Percentiles rank a stretch among this genome's conserved stretches.
Evolutionary conservation across 2,888 invertebrate genomes (phyloP).

Genomic region (Tetheella fluctuosa): DNA sequence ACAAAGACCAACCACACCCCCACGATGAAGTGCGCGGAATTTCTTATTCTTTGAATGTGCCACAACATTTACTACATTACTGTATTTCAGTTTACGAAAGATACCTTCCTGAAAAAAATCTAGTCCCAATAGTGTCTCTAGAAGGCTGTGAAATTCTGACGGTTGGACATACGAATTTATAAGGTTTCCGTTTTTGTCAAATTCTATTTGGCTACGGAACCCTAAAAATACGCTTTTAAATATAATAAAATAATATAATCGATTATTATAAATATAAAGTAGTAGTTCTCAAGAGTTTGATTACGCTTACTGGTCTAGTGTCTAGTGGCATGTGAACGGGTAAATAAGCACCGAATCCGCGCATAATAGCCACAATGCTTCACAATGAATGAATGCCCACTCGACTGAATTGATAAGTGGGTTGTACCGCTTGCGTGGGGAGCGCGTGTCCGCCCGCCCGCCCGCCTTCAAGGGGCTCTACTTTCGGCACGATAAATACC

Average conservation of each 20-base stretch:
- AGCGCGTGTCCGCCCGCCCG: slow-evolving; percentile 61
- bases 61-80: no score
- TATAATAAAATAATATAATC: no score
- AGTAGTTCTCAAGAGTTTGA: slow-evolving; percentile 27
- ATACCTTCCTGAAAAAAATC: no score
- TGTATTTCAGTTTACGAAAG: no score
- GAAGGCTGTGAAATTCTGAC: no score
- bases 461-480: slow-evolving; percentile 27
- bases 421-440: slow-evolving; percentile 66
- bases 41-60: no score
- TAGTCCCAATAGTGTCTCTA: no score
- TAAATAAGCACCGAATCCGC: slow-evolving; percentile 73
- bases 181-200: neutral
- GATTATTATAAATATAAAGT: slow-evolving; percentile 19
- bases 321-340: slow-evolving; percentile 65
- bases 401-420: slow-evolving; percentile 83
- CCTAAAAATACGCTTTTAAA: neutral
- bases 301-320: slow-evolving; percentile 25
- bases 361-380: slow-evolving; percentile 77
- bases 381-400: slow-evolving; percentile 81
- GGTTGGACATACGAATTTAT: no score
- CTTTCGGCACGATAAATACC: slow-evolving; percentile 7
- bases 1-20: no score
- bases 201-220: neutral
- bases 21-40: no score